Percentiles rank a stretch among this genome's conserved stretches.
phyloP scores from a whole-genome alignment of 2,888 invertebrate genomes.

The Lobophora halterata region DNA sequence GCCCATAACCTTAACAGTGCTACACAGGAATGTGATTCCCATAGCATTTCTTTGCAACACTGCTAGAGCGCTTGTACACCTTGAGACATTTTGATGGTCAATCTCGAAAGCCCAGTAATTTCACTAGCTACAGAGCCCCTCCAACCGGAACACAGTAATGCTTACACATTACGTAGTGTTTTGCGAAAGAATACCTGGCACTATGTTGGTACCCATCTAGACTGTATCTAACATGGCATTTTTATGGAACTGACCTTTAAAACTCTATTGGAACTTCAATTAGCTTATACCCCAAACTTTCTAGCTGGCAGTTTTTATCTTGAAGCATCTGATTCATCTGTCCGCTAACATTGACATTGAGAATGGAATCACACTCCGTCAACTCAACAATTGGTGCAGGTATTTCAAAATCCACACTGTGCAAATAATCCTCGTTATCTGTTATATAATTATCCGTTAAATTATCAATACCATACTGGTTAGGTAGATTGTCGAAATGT shows the following conservation, averaged over 20 bases:
- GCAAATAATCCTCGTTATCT: conserved; percentile 51
- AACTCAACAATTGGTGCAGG: conserved; percentile 61
- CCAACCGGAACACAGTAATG: no score
- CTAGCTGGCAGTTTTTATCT: conserved; percentile 29
- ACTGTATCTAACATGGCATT: no score
- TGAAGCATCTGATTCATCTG: conserved; percentile 13
- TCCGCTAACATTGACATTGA: background rate
- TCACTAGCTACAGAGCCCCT: no score
- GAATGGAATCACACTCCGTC: conserved; percentile 42
- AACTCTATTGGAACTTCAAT: conserved; percentile 70
- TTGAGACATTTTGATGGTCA: no score
- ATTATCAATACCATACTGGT: conserved; percentile 47
- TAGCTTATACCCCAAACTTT: conserved; percentile 52
- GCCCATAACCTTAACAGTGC: no score
- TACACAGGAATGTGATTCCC: no score
- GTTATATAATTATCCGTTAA: conserved; percentile 34
- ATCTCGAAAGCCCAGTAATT: no score
- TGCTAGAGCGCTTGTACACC: no score
- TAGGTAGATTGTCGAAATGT: conserved; percentile 50
- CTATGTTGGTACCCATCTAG: no score
- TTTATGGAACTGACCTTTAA: conserved; percentile 25
- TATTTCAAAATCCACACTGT: conserved; percentile 60
- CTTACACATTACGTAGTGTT: no score
- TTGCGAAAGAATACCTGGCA: no score
- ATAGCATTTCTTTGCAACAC: no score